Percentiles rank a stretch among this genome's conserved stretches.
Conservation (phyloP, 2,888 invertebrate species). For the Eupsilia transversa region DNA sequence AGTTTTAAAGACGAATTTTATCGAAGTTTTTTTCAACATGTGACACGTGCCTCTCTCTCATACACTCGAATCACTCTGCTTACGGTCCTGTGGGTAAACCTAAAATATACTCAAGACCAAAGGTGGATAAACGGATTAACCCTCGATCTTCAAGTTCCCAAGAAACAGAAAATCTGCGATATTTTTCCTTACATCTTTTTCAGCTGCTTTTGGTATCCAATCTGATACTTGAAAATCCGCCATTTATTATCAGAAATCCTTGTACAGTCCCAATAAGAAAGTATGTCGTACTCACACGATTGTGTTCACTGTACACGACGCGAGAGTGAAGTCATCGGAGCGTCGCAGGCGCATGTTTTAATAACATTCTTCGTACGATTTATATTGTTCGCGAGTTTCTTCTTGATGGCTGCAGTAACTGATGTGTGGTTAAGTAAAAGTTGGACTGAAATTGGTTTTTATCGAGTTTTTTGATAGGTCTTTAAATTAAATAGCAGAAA, state of each 20-base stretch:
- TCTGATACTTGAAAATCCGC: neutral
- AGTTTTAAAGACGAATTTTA: too few species aligned
- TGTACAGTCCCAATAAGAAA: neutral
- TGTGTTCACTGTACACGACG: conserved; percentile 39
- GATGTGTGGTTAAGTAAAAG: conserved; percentile 43
- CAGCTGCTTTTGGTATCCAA: too few species aligned
- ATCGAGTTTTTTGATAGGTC: conserved; percentile 14
- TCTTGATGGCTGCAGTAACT: conserved; percentile 32
- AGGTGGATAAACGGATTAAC: too few species aligned
- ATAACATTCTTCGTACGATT: conserved; percentile 65
- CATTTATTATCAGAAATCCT: neutral
- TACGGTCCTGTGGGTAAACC: too few species aligned
- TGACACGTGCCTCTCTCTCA: too few species aligned
- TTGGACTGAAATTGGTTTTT: conserved; percentile 23
- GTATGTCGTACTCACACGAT: conserved; percentile 26
- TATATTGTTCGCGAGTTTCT: conserved; percentile 57
- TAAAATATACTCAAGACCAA: too few species aligned
- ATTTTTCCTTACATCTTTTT: neutral
- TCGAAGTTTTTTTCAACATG: too few species aligned
- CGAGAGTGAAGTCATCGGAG: conserved; percentile 63
- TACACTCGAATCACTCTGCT: too few species aligned
- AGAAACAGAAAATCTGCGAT: neutral
- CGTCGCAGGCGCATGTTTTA: conserved; percentile 60
- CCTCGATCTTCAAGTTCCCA: neutral
- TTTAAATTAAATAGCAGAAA: neutral